phyloP scores from a whole-genome alignment of 2,888 invertebrate genomes.

The Deroplatys truncata region DNA sequence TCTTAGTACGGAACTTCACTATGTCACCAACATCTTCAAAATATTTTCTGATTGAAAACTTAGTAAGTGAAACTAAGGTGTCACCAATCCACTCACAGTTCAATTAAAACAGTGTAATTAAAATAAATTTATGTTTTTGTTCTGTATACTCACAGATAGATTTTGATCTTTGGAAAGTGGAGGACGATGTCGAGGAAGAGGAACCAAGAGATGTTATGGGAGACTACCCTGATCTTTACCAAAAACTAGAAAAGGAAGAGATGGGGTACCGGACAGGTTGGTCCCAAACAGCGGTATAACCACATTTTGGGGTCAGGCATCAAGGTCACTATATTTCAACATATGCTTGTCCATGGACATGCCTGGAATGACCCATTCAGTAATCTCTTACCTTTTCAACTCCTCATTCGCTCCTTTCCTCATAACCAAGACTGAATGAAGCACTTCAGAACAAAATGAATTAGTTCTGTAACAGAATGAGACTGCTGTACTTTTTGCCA shows the following conservation, averaged over 20 bases:
- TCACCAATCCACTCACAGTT: too few relatives aligned
- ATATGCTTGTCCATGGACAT: not conserved
- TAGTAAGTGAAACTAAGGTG: too few relatives aligned
- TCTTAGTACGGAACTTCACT: too few relatives aligned
- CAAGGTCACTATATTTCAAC: not conserved
- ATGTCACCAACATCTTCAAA: too few relatives aligned
- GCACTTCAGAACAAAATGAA: not conserved
- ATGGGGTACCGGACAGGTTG: slow-evolving; percentile 37
- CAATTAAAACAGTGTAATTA: too few relatives aligned
- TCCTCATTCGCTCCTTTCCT: not conserved
- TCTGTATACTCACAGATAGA: slow-evolving; percentile 57
- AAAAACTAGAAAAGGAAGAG: slow-evolving; percentile 38
- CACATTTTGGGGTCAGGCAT: not conserved
- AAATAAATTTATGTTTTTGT: not conserved
- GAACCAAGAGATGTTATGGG: slow-evolving; percentile 64
- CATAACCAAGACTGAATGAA: not conserved
- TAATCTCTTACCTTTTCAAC: not conserved
- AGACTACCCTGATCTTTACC: slow-evolving; percentile 67
- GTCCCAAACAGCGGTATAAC: not conserved
- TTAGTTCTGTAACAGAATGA: too few relatives aligned
- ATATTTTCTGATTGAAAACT: too few relatives aligned
- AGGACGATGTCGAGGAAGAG: slow-evolving; percentile 64
- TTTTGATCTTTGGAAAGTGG: slow-evolving; percentile 85
- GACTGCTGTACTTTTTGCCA: too few relatives aligned
- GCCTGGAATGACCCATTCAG: not conserved